These are phyloP conservation scores for Drosophila mayri DNA, from an alignment of 1,140 invertebrate genomes.

Conservation along the genomic window DNA sequence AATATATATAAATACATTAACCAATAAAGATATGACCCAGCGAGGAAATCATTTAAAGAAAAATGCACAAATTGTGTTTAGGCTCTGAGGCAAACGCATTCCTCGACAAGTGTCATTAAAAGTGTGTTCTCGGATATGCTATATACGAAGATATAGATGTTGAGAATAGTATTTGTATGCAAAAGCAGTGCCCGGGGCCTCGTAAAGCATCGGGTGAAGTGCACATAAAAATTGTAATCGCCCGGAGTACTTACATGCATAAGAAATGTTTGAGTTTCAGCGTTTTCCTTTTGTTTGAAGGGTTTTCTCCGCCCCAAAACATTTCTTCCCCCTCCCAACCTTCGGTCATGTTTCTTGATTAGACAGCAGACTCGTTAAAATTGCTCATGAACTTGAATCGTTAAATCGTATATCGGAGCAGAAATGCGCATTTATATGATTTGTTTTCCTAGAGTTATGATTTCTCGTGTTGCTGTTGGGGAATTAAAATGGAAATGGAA, in stretches of 20 bases:
- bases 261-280: constrained; percentile 45
- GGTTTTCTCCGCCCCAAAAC: constrained; percentile 2
- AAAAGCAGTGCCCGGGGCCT: constrained; percentile 64
- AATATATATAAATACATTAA: constrained; percentile 62
- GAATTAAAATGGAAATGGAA: constrained; percentile 25
- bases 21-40: constrained; percentile 75
- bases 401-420: constrained; percentile 56
- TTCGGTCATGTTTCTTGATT: constrained; percentile 46
- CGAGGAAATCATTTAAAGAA: constrained; percentile 66
- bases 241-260: constrained; percentile 66
- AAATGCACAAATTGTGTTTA: constrained; percentile 74
- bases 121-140: constrained; percentile 28
- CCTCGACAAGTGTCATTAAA: constrained; percentile 73
- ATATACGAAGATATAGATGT: constrained; percentile 5
- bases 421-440: constrained; percentile 34
- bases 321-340: background rate
- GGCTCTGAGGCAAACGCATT: constrained; percentile 32
- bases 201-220: constrained; percentile 67
- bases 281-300: constrained; percentile 16
- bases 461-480: constrained; percentile 8
- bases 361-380: constrained; percentile 55
- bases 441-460: constrained; percentile 46
- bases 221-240: constrained; percentile 78
- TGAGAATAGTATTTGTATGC: constrained; percentile 61
- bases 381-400: constrained; percentile 73